Conservation (phyloP, 2,113 vertebrate species). For the Columbina picui region DNA sequence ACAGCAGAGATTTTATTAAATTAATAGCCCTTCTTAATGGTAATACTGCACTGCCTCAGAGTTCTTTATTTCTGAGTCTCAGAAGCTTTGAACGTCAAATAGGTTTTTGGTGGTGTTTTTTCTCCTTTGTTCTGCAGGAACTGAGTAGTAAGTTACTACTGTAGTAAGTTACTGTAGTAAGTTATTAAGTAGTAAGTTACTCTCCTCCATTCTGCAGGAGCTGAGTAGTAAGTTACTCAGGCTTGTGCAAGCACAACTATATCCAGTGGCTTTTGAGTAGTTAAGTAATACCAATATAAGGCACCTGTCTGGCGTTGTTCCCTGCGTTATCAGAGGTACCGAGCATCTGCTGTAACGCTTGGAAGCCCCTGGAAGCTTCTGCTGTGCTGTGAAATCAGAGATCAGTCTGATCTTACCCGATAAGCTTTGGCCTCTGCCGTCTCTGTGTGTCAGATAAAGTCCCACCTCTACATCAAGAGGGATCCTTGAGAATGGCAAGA, state of each 20-base stretch:
- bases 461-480: not conserved
- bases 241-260: not conserved
- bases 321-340: not conserved
- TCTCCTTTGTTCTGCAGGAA: not conserved
- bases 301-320: not conserved
- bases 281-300: not conserved
- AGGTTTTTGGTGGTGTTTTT: not conserved
- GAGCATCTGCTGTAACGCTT: fast-evolving
- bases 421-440: not conserved
- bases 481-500: not conserved
- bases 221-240: not conserved
- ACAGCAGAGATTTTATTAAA: not conserved
- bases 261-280: not conserved
- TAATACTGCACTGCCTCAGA: not conserved
- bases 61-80: not conserved
- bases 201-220: not conserved
- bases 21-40: not conserved
- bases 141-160: not conserved
- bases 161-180: not conserved
- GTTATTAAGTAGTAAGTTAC: too few species aligned
- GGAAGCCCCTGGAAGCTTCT: not conserved
- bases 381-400: not conserved
- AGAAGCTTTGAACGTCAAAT: not conserved
- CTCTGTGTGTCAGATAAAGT: not conserved
- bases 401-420: not conserved